Conservation (phyloP, 2,797 vertebrate genomes). For the Eupleurogrammus muticus region DNA sequence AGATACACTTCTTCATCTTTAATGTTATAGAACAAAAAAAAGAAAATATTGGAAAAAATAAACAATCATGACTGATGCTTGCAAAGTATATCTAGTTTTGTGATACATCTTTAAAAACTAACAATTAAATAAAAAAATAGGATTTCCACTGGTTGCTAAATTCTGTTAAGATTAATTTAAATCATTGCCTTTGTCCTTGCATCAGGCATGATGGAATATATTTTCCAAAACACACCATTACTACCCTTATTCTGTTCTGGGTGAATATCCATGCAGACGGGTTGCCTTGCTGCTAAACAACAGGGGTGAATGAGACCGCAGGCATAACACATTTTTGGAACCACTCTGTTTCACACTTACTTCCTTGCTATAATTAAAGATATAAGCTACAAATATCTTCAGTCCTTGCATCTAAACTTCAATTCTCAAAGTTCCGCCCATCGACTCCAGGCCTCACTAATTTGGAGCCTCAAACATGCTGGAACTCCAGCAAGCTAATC, state of each 20-base stretch:
- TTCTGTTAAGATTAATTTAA: conserved; percentile 1
- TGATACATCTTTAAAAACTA: too few relatives aligned
- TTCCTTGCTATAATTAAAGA: conserved; percentile 14
- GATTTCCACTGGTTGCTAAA: too few relatives aligned
- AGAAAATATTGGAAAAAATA: too few relatives aligned
- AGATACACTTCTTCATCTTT: too few relatives aligned
- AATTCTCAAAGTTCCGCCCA: conserved; percentile 28
- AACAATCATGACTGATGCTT: too few relatives aligned
- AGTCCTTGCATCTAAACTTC: not conserved
- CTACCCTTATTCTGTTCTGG: not conserved
- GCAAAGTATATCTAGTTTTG: too few relatives aligned
- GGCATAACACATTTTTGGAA: conserved; percentile 36
- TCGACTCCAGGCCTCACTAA: conserved; percentile 6
- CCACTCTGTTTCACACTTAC: not conserved
- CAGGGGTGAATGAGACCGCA: conserved; percentile 7
- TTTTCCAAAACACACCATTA: conserved; percentile 20
- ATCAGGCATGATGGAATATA: not conserved
- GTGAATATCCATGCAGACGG: conserved; percentile 13
- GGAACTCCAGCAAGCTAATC: conserved; percentile 37
- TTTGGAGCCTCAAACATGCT: conserved; percentile 21
- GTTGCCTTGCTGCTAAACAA: conserved; percentile 1
- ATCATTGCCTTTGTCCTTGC: not conserved
- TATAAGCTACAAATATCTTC: conserved; percentile 6
- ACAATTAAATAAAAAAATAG: too few relatives aligned
- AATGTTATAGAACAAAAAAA: too few relatives aligned